Evolutionary conservation across 1,140 invertebrate species (phyloP).

Genomic region (Microplitis mediator): DNA sequence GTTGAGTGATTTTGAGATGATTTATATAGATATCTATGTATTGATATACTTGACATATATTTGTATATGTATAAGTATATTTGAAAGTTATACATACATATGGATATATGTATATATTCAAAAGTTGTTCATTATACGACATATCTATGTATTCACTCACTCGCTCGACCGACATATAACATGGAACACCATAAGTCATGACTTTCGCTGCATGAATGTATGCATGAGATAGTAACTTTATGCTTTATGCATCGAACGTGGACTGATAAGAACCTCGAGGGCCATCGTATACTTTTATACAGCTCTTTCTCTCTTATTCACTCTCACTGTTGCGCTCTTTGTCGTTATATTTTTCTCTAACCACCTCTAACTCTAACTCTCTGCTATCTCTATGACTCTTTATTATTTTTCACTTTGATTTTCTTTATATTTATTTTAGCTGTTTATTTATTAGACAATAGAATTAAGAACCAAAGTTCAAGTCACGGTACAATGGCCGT

Average conservation of each 20-base stretch:
- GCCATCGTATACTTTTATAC: conserved; percentile 30
- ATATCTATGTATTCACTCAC: conserved; percentile 25
- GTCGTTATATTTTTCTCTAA: not conserved
- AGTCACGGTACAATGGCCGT: too few species aligned
- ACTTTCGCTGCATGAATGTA: conserved; percentile 56
- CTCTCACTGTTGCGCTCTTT: not conserved
- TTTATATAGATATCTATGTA: too few species aligned
- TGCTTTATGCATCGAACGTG: conserved; percentile 60
- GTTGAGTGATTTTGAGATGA: conserved; percentile 49
- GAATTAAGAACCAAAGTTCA: too few species aligned
- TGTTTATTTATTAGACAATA: too few species aligned
- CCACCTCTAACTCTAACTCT: not conserved
- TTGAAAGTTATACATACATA: not conserved
- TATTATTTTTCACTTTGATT: too few species aligned
- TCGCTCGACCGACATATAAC: conserved; percentile 32
- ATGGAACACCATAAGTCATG: conserved; percentile 52
- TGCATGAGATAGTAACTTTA: conserved; percentile 62
- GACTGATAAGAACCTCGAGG: conserved; percentile 46
- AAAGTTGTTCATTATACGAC: not conserved
- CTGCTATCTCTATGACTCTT: too few species aligned
- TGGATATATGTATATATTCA: not conserved
- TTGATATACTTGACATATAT: not conserved
- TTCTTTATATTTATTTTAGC: too few species aligned
- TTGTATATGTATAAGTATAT: not conserved
- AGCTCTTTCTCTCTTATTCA: not conserved